Base-by-base conservation (phyloP, 2,113 vertebrate species). In the Leiothrix lutea region DNA sequence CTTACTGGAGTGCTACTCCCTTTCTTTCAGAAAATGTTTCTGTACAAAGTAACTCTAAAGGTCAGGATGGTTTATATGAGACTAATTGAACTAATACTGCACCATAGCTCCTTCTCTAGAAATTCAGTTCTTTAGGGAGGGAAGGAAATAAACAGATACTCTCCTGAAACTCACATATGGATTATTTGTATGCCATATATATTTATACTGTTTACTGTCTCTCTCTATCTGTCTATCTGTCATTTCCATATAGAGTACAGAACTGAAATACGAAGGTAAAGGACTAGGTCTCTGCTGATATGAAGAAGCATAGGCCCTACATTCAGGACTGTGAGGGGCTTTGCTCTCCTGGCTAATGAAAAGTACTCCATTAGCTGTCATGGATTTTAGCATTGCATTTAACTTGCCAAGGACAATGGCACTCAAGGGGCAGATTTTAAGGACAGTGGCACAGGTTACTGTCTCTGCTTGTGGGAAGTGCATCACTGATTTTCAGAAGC, bases 61-160 rank as follows among this genome's bases (percentile, higher is more conserved):
- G 89, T 95, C 89, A 94, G 65, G 20, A 23, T 84, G 38, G 12
- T 67, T 87, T 91, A 82, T 51, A 85, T 81, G 73, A 95, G 50
- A 87, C 54, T 89, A 94, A 94, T 79, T 92, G 61, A 87, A 89
- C 74, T 73, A 50, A 78, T 92, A 86, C 56, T 86, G 61, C 87
- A 29, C 25, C 38, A 36, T 21, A 72, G 42, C 45, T 91, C 3
- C 2, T 79, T 53, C 56, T 67, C 17, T 60, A 47, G 58, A 80
- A 93, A 77, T 80, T 50, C 38, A 64, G 0, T 36, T 66, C 24
- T 44, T 65, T 16, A 56, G 23, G 14, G 75, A 81, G 28, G 28
- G 20, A 79, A 78, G 36, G 42, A 83, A 80, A 79, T 85, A 61
- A 91, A 65, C 14, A 60, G 38, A 50, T 7, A 42, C 31, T 21